Evolutionary conservation across 2,113 vertebrate genomes (phyloP).

Genomic region (Rhinichthys klamathensis): DNA sequence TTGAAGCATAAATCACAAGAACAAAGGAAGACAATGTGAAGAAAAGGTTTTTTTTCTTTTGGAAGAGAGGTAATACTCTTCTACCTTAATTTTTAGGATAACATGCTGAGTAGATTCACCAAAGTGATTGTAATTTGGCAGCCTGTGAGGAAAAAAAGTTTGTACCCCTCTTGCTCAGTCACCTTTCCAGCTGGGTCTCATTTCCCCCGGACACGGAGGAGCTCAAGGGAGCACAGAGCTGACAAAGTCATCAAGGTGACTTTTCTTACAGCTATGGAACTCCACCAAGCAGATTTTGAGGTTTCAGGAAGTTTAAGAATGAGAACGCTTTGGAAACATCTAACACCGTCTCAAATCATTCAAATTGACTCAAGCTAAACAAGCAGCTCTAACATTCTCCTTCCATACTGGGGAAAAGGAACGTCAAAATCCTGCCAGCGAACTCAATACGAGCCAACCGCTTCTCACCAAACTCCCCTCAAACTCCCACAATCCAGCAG

Average conservation of each 20-base stretch:
- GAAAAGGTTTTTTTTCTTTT: not conserved
- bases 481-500: conserved; percentile 7
- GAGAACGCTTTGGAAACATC: not conserved
- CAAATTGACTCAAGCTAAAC: not conserved
- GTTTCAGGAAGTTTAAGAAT: conserved; percentile 6
- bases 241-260: conserved; percentile 55
- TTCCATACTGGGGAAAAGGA: not conserved
- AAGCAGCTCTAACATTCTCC: conserved; percentile 21
- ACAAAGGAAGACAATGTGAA: conserved; percentile 3
- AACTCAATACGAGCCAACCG: conserved; percentile 25
- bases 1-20: conserved; percentile 27
- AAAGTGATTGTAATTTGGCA: conserved; percentile 46
- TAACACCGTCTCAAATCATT: not conserved
- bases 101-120: conserved; percentile 7
- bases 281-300: conserved; percentile 8
- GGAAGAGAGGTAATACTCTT: not conserved
- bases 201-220: conserved; percentile 26
- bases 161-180: conserved; percentile 26
- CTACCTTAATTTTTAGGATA: conserved; percentile 26
- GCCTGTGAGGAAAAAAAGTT: conserved; percentile 35
- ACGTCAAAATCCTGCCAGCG: not conserved
- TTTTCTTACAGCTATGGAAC: conserved; percentile 33
- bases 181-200: conserved; percentile 45
- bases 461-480: conserved; percentile 31
- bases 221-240: conserved; percentile 34